Base-by-base conservation (phyloP, 2,888 invertebrate genomes). In the Hirtodrosophila confusa region DNA sequence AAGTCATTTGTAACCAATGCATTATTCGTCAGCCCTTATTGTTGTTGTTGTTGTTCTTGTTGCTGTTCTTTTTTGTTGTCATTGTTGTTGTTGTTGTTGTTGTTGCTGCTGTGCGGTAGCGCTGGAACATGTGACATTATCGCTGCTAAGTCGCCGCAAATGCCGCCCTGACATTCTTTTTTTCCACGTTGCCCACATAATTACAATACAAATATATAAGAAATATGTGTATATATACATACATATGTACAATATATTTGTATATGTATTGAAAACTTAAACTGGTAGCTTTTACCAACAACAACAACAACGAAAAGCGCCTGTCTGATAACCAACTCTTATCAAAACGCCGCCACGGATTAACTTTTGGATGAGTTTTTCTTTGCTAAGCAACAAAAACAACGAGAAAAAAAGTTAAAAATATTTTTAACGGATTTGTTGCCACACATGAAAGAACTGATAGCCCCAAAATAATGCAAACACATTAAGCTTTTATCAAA, bases 101-200 rank as follows among this genome's bases (percentile, higher is more conserved):
- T 62, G 41, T 35, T 50, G 41, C 64, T 44, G 37, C 36, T 55
- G 65, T 53, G 54, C 77, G 74, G 77, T 39, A 54, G 60, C 73
- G 69, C 48, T 77, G 50, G 69, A 75, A 77, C 73, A 69, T 74
- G 66, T 83, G 88, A 83, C 78, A 83, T 80, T 88, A 85, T 88
- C 88, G 65, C 57, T 63, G 62, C 50, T 83, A 86, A 83, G 84
- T 78, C 74, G 48, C 66, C 66, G 69, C 58, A 78, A 85, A 79
- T 78, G 60, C 75, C 75, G 71, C 75, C 62, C 75, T 73, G 75
- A 70, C 77, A 83, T 84, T 73, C 80, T 63, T 60, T 65, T 58
- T 65, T 56, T 36, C 44, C 69, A 53, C 11, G 47, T 72, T 67
- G 54, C 24, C 27, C 74, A 56, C 74, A 66, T 84, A 84, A 77